These are phyloP conservation scores for Benthosema pterotum DNA, from an alignment of 2,797 vertebrate genomes.

Conservation along the genomic window DNA sequence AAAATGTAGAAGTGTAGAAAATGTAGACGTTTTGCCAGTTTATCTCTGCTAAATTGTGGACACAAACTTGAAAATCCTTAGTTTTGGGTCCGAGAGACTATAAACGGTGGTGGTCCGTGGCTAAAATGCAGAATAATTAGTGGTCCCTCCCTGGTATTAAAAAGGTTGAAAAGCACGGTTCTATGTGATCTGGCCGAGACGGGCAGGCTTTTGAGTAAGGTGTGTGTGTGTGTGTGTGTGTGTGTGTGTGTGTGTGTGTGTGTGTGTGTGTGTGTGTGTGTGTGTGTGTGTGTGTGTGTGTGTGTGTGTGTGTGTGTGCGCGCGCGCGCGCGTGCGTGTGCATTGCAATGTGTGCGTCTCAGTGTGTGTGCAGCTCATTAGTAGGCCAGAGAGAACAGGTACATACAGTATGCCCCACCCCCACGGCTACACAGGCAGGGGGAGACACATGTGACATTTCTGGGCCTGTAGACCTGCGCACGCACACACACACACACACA, in stretches of 20 bases:
- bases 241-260: not conserved
- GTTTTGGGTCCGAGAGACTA: no score
- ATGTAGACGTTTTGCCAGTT: no score
- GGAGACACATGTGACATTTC: slow-evolving; percentile 33
- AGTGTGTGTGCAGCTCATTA: slow-evolving; percentile 34
- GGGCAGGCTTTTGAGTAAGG: not conserved
- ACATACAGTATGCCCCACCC: slow-evolving; percentile 14
- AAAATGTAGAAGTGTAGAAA: no score
- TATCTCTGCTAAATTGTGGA: no score
- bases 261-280: slow-evolving; percentile 5
- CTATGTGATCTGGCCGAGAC: not conserved
- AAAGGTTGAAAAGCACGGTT: no score
- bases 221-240: not conserved
- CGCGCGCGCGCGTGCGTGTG: not conserved
- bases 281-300: slow-evolving; percentile 3
- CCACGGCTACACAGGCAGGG: slow-evolving; percentile 3
- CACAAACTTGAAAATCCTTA: no score
- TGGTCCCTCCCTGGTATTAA: no score
- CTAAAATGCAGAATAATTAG: no score
- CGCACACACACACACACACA: slow-evolving; percentile 13
- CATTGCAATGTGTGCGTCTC: not conserved
- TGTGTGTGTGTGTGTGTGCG: slow-evolving; percentile 2
- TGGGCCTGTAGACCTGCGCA: not conserved
- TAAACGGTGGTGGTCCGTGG: no score
- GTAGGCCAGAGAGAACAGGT: slow-evolving; percentile 40